Percentiles rank a stretch among this genome's conserved stretches.
Conservation (phyloP, 2,797 vertebrate genomes). For the Sebastiscus tertius region DNA sequence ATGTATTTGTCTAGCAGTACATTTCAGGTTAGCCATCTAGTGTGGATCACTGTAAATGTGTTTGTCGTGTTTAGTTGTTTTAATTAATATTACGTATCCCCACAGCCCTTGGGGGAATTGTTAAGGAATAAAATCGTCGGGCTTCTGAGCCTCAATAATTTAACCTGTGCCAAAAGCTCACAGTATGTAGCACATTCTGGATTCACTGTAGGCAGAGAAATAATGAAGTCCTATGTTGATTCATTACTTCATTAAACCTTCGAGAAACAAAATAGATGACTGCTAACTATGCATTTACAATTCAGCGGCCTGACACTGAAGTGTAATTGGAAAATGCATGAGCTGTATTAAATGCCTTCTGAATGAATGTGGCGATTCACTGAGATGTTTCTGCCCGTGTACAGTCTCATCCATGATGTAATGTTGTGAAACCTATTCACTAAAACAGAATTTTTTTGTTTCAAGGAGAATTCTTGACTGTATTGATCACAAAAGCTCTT, state of each 20-base stretch:
- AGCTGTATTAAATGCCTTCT: conserved; percentile 26
- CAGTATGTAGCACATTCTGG: background rate
- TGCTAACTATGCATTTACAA: conserved; percentile 50
- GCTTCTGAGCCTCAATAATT: conserved; percentile 57
- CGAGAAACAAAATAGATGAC: conserved; percentile 42
- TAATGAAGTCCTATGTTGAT: conserved; percentile 51
- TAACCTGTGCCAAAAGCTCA: conserved; percentile 36
- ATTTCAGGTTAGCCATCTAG: background rate
- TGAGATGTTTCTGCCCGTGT: conserved; percentile 22
- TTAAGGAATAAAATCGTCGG: conserved; percentile 16
- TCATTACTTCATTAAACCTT: conserved; percentile 56
- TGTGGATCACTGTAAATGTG: background rate
- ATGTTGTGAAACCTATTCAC: conserved; percentile 64
- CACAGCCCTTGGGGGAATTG: background rate
- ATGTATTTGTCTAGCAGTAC: background rate
- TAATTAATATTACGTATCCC: conserved; percentile 12
- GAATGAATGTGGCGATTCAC: conserved; percentile 37
- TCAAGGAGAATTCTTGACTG: conserved; percentile 69
- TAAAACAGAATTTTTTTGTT: conserved; percentile 50
- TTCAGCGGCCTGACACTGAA: conserved; percentile 28
- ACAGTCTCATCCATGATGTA: conserved; percentile 64
- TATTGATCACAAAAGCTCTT: conserved; percentile 63
- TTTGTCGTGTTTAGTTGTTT: conserved; percentile 17
- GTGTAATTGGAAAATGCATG: conserved; percentile 51
- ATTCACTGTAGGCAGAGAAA: conserved; percentile 39